Conservation (phyloP, 2,113 vertebrate species). For the Myotis yumanensis region DNA sequence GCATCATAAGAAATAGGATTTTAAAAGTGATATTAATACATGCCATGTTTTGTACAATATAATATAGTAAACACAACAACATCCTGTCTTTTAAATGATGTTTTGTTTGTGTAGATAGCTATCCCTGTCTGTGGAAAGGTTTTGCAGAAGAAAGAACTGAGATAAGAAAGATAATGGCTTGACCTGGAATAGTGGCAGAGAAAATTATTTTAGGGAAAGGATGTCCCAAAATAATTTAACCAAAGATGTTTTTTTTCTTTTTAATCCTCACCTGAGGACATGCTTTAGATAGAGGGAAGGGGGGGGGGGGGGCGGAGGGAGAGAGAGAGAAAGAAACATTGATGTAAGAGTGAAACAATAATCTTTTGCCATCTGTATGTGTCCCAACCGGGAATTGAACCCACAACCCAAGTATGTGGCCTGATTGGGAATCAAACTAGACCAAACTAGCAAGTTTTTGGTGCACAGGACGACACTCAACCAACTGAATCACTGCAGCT, state of each 20-base stretch:
- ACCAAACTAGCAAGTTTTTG: neutral
- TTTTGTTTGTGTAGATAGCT: neutral
- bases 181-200: neutral
- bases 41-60: neutral
- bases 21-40: neutral
- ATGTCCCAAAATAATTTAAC: neutral
- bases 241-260: too few relatives aligned
- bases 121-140: neutral
- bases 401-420: neutral
- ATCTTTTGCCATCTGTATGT: neutral
- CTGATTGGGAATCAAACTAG: neutral
- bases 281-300: neutral
- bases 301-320: too few relatives aligned
- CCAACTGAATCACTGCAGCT: neutral
- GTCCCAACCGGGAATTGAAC: neutral
- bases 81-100: neutral
- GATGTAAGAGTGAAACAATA: neutral
- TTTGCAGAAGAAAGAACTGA: neutral
- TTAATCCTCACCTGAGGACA: neutral
- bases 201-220: neutral
- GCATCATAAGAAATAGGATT: neutral
- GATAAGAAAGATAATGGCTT: neutral
- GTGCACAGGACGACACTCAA: neutral
- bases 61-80: neutral
- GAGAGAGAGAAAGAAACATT: neutral